These are phyloP conservation scores for Muscina levida DNA, from an alignment of 2,888 invertebrate genomes.

Conservation along the genomic window DNA sequence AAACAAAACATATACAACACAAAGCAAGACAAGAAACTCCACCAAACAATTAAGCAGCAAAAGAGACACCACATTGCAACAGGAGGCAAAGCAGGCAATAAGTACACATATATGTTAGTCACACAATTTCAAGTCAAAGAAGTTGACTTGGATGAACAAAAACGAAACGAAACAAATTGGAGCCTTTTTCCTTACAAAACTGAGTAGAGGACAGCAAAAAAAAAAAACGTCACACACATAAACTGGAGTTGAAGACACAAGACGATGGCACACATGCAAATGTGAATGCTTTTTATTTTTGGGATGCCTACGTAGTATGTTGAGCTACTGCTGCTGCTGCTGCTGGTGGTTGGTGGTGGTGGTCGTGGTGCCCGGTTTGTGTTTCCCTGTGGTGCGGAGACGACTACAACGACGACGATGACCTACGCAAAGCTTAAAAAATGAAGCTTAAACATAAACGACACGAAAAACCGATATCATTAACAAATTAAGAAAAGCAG, in stretches of 20 bases:
- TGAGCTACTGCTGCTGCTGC: constrained; percentile 43
- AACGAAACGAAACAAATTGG: background rate
- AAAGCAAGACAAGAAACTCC: constrained; percentile 18
- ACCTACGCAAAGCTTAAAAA: constrained; percentile 73
- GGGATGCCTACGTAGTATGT: constrained; percentile 70
- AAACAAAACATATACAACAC: constrained; percentile 36
- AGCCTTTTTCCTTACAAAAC: constrained; percentile 21
- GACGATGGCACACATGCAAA: constrained; percentile 64
- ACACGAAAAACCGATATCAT: constrained; percentile 33
- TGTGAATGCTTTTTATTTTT: constrained; percentile 65
- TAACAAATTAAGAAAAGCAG: constrained; percentile 37
- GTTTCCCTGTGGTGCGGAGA: constrained; percentile 21
- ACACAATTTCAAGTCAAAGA: background rate
- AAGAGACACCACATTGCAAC: constrained; percentile 58
- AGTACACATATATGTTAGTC: constrained; percentile 10
- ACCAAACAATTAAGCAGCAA: constrained; percentile 46
- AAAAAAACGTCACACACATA: constrained; percentile 56
- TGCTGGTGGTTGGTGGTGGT: background rate
- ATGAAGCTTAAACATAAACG: constrained; percentile 39
- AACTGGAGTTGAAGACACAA: constrained; percentile 68
- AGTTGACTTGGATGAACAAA: background rate
- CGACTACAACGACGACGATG: no score
- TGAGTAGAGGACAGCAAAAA: constrained; percentile 38
- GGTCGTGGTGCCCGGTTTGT: background rate
- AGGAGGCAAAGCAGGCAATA: constrained; percentile 31